Base-by-base conservation (phyloP, 2,888 invertebrate genomes). In the Trilocha varians region DNA sequence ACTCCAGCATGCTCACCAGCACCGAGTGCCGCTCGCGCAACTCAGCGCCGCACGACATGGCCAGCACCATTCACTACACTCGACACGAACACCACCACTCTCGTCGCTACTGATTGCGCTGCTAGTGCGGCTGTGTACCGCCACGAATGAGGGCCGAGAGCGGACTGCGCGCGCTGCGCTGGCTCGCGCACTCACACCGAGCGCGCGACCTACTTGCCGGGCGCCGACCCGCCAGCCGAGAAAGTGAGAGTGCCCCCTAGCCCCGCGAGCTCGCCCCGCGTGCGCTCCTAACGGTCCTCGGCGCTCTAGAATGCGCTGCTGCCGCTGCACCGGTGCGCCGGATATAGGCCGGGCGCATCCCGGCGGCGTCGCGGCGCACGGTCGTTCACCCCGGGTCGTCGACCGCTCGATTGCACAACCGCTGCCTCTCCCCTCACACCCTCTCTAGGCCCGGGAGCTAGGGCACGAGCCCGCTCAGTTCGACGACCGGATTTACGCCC, bases 121-220 rank as follows among this genome's bases (percentile, higher is more conserved):
- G 6, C 11, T 6, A 25, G 25, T 9, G 25, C 3, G 6, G 25
- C 68, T 62, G 66, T 78, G 84, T 82, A 87, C 87, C 80, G 85
- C 85, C 85, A 83, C 87, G 87, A 79, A 84, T 88, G 90, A 88
- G 87, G 88, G 87, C 78, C 76, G 78, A 75, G 78, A 72, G 70
- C 77, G 76, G 72, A 79, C 80, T 82, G 86, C 87, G 87, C 75
- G 77, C 76, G 74, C 71, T 70, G 74, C 74, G 80, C 72, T 69
- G 75, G 68, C 75, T 78, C 78, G 87, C 87, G 82, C 88, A 87
- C 88, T 88, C 88, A 90, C 90, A 75, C n/a, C n/a, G n/a, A n/a
- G n/a, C 76, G 89, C 89, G 87, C 90, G 91, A 91, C 91, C 91
- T 89, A 91, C 88, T 91, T 91, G 87, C 88, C 89, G 92, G 90